Evolutionary conservation across 1,140 invertebrate species (phyloP).

Genomic region (Agrilus planipennis): DNA sequence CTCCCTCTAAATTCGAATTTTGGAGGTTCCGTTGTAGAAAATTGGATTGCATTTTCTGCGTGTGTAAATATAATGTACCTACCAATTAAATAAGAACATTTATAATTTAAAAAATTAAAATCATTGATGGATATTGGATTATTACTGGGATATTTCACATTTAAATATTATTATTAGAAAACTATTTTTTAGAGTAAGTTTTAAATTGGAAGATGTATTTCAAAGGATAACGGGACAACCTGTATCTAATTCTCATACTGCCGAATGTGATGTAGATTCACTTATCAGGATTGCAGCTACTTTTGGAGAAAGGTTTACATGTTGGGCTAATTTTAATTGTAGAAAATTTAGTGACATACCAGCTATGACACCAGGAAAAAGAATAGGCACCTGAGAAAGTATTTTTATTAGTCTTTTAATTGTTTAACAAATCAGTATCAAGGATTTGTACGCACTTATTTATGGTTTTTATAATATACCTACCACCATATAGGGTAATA

Average conservation of each 20-base stretch:
- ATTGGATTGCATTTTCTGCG: constrained; percentile 7
- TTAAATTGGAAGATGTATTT: constrained; percentile 41
- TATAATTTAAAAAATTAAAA: background rate
- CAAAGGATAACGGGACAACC: constrained; percentile 36
- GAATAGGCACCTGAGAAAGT: constrained; percentile 19
- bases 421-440: too few species aligned
- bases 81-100: background rate
- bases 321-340: constrained; percentile 42
- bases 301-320: constrained; percentile 40
- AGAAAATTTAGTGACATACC: constrained; percentile 23
- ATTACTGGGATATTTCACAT: background rate
- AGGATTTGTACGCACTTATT: too few species aligned
- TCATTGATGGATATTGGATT: background rate
- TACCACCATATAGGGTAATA: too few species aligned
- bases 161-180: background rate
- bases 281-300: constrained; percentile 41
- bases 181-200: constrained; percentile 26
- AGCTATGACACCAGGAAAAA: constrained; percentile 19
- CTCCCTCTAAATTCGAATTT: too few species aligned
- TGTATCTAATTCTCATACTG: constrained; percentile 38
- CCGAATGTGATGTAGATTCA: constrained; percentile 48
- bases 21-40: too few species aligned
- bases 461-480: too few species aligned
- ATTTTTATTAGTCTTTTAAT: too few species aligned
- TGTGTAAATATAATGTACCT: background rate